These are phyloP conservation scores for Miniopterus natalensis DNA, from an alignment of 2,113 vertebrate genomes.

Conservation along the genomic window DNA sequence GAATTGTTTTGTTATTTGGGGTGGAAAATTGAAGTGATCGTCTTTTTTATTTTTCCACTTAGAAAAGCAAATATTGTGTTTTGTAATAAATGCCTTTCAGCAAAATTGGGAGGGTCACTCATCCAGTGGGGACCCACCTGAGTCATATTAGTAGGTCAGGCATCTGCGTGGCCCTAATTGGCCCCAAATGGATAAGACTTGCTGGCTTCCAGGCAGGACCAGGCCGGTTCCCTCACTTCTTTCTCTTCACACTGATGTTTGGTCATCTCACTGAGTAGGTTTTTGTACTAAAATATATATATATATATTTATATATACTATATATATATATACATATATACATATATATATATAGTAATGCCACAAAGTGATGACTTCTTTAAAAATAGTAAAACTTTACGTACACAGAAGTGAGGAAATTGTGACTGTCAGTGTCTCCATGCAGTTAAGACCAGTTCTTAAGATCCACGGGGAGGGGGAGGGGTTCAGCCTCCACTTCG, in stretches of 20 bases:
- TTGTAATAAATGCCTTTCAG: constrained; percentile 41
- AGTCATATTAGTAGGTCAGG: constrained; percentile 5
- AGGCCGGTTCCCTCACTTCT: not conserved
- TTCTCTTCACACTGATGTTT: not conserved
- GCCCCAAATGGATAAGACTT: not conserved
- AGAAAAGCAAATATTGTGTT: constrained; percentile 66
- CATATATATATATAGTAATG: not conserved
- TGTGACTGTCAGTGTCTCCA: not conserved
- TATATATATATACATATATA: no score
- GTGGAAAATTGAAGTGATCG: constrained; percentile 63
- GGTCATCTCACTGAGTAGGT: not conserved
- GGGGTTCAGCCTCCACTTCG: not conserved
- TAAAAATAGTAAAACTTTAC: not conserved
- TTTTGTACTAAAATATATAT: not conserved
- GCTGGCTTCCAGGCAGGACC: not conserved
- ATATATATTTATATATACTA: no score
- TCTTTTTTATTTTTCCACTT: constrained; percentile 8
- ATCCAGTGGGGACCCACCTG: not conserved
- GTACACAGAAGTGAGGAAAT: not conserved
- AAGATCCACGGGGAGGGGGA: not conserved
- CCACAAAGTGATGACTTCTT: constrained; percentile 45
- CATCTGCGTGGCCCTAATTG: constrained; percentile 49
- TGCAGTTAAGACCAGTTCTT: not conserved
- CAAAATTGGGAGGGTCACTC: not conserved
- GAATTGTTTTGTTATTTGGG: constrained; percentile 50